Base-by-base conservation (phyloP, 2,888 invertebrate genomes). In the Isotomurus palustris region DNA sequence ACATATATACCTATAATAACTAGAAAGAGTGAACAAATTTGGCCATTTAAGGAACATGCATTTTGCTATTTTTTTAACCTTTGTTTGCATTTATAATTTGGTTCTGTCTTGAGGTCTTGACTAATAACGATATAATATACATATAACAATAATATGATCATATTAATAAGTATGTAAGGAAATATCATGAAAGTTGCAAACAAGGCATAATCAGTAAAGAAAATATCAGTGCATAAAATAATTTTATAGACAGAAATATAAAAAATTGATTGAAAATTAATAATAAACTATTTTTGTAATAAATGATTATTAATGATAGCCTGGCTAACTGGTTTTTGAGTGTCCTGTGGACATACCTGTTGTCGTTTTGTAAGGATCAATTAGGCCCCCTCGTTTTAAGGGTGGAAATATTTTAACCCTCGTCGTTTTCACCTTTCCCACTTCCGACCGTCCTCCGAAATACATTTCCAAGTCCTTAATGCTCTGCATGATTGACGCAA, bases 281-380 rank as follows among this genome's bases (percentile, higher is more conserved):
- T 32, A 14, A 14, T 32, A 14, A 32, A 32, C 8, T 32, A 32
- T 32, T 10, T 32, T 8, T 32, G 32, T 10, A 32, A 32, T 32
- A 10, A 32, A n/a, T n/a, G 8, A 32, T 32, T 8, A 32, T 32
- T 10, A 32, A 8, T 10, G 32, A 8, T 32, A 10, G 32, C n/a
- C 47, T 47, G 28, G 22, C 5, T 47, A 47, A 17, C 28, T 28
- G 27, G 17, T 14, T 25, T 17, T n/a, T 32, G n/a, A 49, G 32
- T n/a, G n/a, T n/a, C n/a, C n/a, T n/a, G n/a, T n/a, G n/a, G 29
- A 60, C 67, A 51, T 59, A 89, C 89, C 89, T 88, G 88, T 87
- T 78, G 87, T 87, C 78, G 87, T 87, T 78, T 88, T 83, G 80
- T 88, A 89, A 75, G 87, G 85, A 79, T 89, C 88, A 78, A 85